Evolutionary conservation across 2,888 invertebrate genomes (phyloP).

Genomic region (Carpatolechia fugitivella): DNA sequence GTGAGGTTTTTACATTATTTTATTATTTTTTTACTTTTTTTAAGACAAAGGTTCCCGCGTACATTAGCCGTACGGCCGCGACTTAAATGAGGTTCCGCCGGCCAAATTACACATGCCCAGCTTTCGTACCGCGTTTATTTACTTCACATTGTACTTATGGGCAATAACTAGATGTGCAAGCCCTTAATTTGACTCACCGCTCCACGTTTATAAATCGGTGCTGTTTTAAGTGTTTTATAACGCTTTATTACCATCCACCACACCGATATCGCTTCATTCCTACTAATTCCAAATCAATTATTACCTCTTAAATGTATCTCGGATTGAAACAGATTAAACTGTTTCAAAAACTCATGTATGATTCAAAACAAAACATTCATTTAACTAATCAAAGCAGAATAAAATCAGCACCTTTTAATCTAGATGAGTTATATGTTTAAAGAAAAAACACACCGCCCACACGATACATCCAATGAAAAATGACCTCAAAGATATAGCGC

Average conservation of each 20-base stretch:
- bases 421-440: conserved; percentile 27
- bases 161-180: conserved; percentile 68
- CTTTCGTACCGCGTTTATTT: conserved; percentile 69
- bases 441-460: conserved; percentile 41
- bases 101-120: conserved; percentile 71
- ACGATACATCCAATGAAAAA: conserved; percentile 35
- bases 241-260: conserved; percentile 35
- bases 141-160: conserved; percentile 77
- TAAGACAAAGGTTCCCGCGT: conserved; percentile 61
- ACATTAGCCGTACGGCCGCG: conserved; percentile 61
- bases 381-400: conserved; percentile 22
- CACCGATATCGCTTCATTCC: conserved; percentile 39
- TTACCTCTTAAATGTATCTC: not conserved
- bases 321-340: not conserved
- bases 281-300: not conserved
- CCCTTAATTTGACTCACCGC: conserved; percentile 67
- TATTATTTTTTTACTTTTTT: conserved; percentile 70
- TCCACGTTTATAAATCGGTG: conserved; percentile 50
- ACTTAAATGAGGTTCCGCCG: conserved; percentile 72
- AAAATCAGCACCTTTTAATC: conserved; percentile 34
- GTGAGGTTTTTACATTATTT: conserved; percentile 70
- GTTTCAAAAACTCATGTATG: not conserved
- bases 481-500: conserved; percentile 36
- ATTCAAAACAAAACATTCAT: conserved; percentile 11
- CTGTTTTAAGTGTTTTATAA: conserved; percentile 54